A percentile compares a stretch with the other conserved stretches of the same genome.
These are phyloP conservation scores for Trachelus stipa DNA, from an alignment of 2,888 invertebrate species.

Conservation along the genomic window DNA sequence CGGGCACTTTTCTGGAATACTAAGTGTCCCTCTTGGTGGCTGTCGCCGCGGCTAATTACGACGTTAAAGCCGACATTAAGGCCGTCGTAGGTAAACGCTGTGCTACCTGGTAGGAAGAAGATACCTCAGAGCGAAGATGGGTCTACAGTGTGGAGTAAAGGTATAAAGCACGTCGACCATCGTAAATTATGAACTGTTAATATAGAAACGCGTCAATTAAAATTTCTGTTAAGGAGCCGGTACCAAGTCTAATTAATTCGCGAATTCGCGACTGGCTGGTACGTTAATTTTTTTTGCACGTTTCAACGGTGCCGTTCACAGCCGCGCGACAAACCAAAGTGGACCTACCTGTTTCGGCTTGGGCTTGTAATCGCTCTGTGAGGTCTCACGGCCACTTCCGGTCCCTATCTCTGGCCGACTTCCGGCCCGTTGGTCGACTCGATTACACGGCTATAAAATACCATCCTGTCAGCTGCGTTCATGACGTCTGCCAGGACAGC, in stretches of 20 bases:
- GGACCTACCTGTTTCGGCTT: slow-evolving; percentile 4
- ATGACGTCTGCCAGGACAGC: background rate
- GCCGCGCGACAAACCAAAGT: background rate
- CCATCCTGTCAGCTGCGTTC: slow-evolving; percentile 51
- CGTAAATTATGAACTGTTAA: background rate
- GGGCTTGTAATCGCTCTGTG: slow-evolving; percentile 27
- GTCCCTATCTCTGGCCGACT: slow-evolving; percentile 51
- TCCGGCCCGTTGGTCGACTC: slow-evolving; percentile 57
- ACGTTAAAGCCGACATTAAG: slow-evolving; percentile 1
- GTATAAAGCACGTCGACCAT: background rate
- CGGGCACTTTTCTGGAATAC: slow-evolving; percentile 15
- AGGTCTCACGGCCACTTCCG: slow-evolving; percentile 47
- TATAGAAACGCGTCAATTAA: background rate
- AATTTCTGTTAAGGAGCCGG: background rate
- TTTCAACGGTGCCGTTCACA: background rate
- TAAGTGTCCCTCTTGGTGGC: slow-evolving; percentile 14
- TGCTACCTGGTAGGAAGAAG: background rate
- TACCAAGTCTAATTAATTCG: background rate
- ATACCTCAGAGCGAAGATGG: background rate
- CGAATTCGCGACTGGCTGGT: background rate
- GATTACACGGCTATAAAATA: slow-evolving; percentile 58
- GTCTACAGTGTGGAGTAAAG: background rate
- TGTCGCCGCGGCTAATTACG: slow-evolving; percentile 18
- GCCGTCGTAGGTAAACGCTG: background rate
- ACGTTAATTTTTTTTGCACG: background rate